Evolutionary conservation across 2,113 vertebrate genomes (phyloP).

Genomic region (Tragelaphus scriptus): DNA sequence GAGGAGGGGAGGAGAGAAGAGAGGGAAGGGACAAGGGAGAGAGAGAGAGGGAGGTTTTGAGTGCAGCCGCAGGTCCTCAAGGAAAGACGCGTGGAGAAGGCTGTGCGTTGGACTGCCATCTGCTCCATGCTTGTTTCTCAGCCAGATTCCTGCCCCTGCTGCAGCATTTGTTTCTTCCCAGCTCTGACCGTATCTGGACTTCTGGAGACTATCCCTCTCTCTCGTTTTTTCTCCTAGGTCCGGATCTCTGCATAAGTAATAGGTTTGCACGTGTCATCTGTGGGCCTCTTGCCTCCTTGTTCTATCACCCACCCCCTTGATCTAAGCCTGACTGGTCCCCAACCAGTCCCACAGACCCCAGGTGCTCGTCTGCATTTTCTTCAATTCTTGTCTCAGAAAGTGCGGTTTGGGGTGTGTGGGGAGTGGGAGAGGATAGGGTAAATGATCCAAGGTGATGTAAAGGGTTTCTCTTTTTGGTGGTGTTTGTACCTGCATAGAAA

Average conservation of each 20-base stretch:
- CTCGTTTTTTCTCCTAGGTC: background rate
- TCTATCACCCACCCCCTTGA: background rate
- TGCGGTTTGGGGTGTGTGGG: fast-evolving
- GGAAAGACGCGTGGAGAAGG: background rate
- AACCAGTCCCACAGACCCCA: fast-evolving
- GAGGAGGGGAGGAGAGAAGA: background rate
- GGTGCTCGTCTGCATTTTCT: background rate
- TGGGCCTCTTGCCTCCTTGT: background rate
- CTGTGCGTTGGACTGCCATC: background rate
- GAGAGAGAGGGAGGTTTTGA: background rate
- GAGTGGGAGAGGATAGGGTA: background rate
- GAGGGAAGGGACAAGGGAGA: fast-evolving
- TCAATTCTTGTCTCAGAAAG: background rate
- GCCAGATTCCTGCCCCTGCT: no score
- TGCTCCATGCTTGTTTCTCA: background rate
- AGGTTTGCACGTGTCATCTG: background rate
- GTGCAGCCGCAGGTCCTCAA: background rate
- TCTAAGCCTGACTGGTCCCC: no score
- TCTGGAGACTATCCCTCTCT: background rate
- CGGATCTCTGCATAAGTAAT: background rate
- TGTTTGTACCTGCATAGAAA: background rate
- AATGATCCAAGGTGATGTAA: no score
- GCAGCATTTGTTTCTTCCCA: background rate
- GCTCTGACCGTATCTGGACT: background rate
- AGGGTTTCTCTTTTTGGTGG: background rate